Conservation (phyloP, 1,140 invertebrate species). For the Trichogramma pretiosum region DNA sequence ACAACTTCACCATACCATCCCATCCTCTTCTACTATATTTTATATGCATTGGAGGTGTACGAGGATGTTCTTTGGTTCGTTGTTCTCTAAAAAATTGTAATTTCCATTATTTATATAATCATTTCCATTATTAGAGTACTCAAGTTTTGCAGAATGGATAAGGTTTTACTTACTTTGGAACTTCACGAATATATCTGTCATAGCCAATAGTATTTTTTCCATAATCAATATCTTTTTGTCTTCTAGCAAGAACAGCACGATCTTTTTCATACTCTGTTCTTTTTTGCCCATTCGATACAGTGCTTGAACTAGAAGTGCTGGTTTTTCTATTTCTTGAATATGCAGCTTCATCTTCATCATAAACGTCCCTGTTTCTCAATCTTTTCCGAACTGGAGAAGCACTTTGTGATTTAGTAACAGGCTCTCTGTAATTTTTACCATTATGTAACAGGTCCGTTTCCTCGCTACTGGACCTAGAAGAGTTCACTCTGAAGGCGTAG, state of each 20-base stretch:
- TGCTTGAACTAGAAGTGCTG: conserved; percentile 38
- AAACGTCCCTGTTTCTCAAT: conserved; percentile 11
- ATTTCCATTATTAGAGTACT: neutral
- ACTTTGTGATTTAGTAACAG: conserved; percentile 18
- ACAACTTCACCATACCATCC: conserved; percentile 78
- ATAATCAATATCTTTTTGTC: conserved; percentile 91
- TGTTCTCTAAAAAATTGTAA: conserved; percentile 47
- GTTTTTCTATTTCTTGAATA: conserved; percentile 28
- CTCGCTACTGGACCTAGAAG: conserved; percentile 11
- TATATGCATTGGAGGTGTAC: conserved; percentile 75
- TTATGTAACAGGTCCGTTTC: conserved; percentile 4
- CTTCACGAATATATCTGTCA: conserved; percentile 60
- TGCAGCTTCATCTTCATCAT: conserved; percentile 18
- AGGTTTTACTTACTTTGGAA: conserved; percentile 61
- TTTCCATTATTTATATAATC: too few relatives aligned
- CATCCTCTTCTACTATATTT: conserved; percentile 86
- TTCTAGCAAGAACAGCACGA: conserved; percentile 57
- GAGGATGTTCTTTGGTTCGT: conserved; percentile 64
- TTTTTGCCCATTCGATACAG: conserved; percentile 29
- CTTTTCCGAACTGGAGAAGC: conserved; percentile 17
- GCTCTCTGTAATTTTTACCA: conserved; percentile 11
- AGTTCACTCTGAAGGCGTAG: neutral
- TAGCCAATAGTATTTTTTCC: conserved; percentile 90
- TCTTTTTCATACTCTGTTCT: conserved; percentile 61
- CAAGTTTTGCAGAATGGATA: too few relatives aligned